Conservation (phyloP, 2,113 vertebrate species). For the Lamprologus tigripictilis region DNA sequence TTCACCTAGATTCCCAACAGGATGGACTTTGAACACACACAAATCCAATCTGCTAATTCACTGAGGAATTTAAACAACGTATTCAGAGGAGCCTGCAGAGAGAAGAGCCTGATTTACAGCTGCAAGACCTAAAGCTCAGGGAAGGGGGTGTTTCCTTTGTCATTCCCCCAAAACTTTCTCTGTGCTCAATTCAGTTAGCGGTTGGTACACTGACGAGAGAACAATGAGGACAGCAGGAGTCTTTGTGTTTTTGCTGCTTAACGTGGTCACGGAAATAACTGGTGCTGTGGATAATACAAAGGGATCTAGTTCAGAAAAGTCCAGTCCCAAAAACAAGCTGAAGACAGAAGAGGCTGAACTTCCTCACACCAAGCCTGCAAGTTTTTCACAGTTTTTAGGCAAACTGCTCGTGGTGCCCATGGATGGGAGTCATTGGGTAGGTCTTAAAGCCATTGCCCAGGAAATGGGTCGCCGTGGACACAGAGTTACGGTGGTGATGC, state of each 20-base stretch:
- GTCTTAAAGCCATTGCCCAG: conserved; percentile 59
- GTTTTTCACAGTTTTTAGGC: conserved; percentile 27
- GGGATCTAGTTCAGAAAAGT: not conserved
- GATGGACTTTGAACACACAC: conserved; percentile 14
- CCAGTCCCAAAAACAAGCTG: not conserved
- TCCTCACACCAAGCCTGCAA: not conserved
- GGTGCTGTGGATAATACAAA: not conserved
- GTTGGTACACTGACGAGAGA: not conserved
- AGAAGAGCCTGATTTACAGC: not conserved
- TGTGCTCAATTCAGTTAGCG: not conserved
- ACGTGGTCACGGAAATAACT: not conserved
- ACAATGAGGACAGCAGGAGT: conserved; percentile 25
- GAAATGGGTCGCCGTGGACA: conserved; percentile 76
- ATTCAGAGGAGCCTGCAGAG: not conserved
- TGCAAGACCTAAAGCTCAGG: not conserved
- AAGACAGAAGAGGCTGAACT: not conserved
- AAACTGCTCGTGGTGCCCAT: conserved; percentile 79
- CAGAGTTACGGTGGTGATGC: conserved; percentile 63
- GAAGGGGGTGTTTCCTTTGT: not conserved
- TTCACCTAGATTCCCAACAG: not conserved
- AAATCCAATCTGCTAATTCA: not conserved
- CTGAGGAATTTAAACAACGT: not conserved
- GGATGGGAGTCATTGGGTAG: conserved; percentile 88
- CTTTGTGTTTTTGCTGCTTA: conserved; percentile 21
- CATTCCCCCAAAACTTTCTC: not conserved